Evolutionary conservation across 2,888 invertebrate genomes (phyloP), one percentile per base, ranked within the genome.

Genomic region (Agonopterix heracliana): DNA sequence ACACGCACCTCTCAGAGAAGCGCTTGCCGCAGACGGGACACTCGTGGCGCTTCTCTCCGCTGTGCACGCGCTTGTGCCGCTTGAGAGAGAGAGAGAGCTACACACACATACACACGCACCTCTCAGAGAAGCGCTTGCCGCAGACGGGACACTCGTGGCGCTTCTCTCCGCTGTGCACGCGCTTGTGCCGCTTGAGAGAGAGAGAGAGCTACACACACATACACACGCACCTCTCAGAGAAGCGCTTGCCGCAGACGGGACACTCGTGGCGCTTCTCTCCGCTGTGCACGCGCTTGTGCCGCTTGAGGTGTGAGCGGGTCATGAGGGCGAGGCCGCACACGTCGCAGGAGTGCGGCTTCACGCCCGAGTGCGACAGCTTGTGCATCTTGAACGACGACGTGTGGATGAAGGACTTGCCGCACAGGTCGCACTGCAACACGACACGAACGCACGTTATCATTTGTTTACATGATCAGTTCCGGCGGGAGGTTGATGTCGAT

Each of bases 341-440:
- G 63, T 82, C 80, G 70, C 92, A 92, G 55, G 90, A 78, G 81
- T 90, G 90, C 51, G 90, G 87, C 76, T 91, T 91, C 56, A 90
- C 74, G 54, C 91, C 92, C 42, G 90, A 87, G 78, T 93, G 93
- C 34, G 91, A 90, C 67, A 92, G 74, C 71, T 90, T 90, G 78
- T 93, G 93, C 89, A 92, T 91, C 73, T 91, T 91, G 80, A 93
- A 93, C 42, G 92, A 92, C 41, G 92, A 91, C 65, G 92, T 92
- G 85, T 93, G 92, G 64, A 92, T 88, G 77, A 91, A 92, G 54
- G 90, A 89, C 77, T 91, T 91, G 60, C 91, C 91, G 78, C 91
- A 92, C 55, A 90, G 72, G 70, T 91, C 91, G 71, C 91, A 92
- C 81, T 91, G 84, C 5, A 64, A 46, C 5, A 9, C 13, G 2